Conservation (phyloP, 2,888 invertebrate species). For the Agapostemon virescens region DNA sequence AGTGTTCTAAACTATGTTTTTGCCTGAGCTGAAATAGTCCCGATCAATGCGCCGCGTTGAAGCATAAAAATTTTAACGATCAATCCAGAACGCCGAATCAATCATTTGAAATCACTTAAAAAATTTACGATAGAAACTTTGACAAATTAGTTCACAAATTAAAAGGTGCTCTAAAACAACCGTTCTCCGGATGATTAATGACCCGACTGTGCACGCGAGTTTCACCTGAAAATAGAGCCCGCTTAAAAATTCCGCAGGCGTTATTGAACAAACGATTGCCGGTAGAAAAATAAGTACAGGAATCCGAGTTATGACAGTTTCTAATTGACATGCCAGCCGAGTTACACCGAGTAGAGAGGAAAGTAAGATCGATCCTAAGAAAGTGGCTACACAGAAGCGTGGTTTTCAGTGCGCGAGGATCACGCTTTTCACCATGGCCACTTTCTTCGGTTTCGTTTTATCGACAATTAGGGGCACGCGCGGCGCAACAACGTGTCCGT, state of each 20-base stretch:
- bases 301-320: background rate
- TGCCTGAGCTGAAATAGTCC: background rate
- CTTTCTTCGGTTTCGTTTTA: slow-evolving; percentile 39
- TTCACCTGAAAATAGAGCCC: background rate
- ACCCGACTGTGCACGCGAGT: background rate
- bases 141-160: background rate
- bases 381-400: slow-evolving; percentile 28
- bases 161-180: background rate
- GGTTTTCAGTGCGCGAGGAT: slow-evolving; percentile 20
- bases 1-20: background rate
- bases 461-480: slow-evolving; percentile 14
- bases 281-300: background rate
- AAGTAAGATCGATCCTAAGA: slow-evolving; percentile 30
- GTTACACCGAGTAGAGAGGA: slow-evolving; percentile 3
- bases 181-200: slow-evolving; percentile 1
- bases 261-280: background rate
- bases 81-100: background rate
- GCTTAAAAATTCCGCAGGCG: background rate
- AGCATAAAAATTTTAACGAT: background rate
- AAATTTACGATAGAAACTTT: background rate
- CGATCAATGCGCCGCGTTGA: background rate
- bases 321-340: background rate
- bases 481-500: background rate
- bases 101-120: background rate
- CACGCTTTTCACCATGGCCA: slow-evolving; percentile 32